A percentile compares a stretch with the other conserved stretches of the same genome.
These are phyloP conservation scores for Epicauta chinensis DNA, from an alignment of 1,140 invertebrate genomes.

Conservation along the genomic window DNA sequence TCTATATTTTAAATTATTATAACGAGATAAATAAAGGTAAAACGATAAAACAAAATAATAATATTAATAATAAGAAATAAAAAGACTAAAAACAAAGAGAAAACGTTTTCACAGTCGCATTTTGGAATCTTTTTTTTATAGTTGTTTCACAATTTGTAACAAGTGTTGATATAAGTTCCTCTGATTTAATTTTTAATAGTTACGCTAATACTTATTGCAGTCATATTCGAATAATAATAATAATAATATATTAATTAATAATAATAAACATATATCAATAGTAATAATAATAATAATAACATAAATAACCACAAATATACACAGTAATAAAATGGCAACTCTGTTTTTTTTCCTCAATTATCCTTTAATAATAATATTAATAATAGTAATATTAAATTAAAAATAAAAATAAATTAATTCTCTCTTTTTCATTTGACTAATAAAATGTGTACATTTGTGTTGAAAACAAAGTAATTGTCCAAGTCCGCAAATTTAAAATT, in stretches of 20 bases:
- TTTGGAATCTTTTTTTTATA: conserved; percentile 6
- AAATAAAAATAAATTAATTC: conserved; percentile 14
- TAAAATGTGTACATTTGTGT: conserved; percentile 29
- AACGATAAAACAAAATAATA: too few species aligned
- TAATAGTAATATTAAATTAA: conserved; percentile 11
- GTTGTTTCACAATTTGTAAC: conserved; percentile 9
- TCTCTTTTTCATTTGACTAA: background rate
- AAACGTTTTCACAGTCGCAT: conserved; percentile 10
- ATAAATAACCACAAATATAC: too few species aligned
- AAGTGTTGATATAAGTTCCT: conserved; percentile 19
- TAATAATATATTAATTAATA: background rate
- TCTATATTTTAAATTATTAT: background rate
- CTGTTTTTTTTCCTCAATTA: background rate
- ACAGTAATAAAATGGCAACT: conserved; percentile 24
- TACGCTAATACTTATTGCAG: conserved; percentile 5
- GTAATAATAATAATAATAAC: background rate
- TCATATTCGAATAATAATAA: too few species aligned
- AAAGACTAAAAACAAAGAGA: conserved; percentile 17
- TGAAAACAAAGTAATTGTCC: conserved; percentile 14
- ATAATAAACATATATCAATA: conserved; percentile 10
- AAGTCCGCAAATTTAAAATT: conserved; percentile 24
- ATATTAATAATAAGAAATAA: background rate
- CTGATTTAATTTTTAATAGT: conserved; percentile 1
- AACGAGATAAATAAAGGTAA: too few species aligned
- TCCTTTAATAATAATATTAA: too few species aligned